Base-by-base conservation (phyloP, 2,888 invertebrate genomes). In the Entomobrya multifasciata region DNA sequence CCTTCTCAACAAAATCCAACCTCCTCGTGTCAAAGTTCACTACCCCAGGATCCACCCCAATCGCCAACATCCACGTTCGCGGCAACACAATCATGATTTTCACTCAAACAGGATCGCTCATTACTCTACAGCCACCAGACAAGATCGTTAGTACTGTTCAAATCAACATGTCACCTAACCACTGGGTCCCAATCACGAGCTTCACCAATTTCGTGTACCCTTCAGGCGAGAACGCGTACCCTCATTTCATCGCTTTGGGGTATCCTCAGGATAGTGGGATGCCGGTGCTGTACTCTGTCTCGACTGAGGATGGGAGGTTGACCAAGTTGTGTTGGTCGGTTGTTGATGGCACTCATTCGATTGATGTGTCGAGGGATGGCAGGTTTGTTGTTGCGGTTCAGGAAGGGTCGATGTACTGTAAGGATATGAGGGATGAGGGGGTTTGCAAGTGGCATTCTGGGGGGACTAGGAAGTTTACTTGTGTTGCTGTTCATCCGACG, bases 401-500 rank as follows among this genome's bases (percentile, higher is more conserved):
- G 79, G 86, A 77, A 15, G 57, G 72, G 5, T 67, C 84, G 27
- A 70, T 90, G 6, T 88, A 70, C 65, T 88, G 89, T 30, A 86
- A 87, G 30, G 86, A 90, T 72, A 80, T 84, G 74, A 41, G 27
- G 5, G 65, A 60, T 15, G 60, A 57, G 0, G 57, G 55, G n/a
- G 52, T 30, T 5, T 77, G 52, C 65, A 87, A 78, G 52, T 87
- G 88, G 86, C 88, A 90, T 72, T 72, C 74, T 15, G 83, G 88
- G 41, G 90, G 90, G 4, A 81, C 89, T 2, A 85, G 93, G 87
- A 89, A 88, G 0, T 93, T 95, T 52, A 96, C 95, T 0, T 95
- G 95, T 89, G 93, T 96, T 4, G 93, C 94, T 0, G 94, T 95
- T 83, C 96, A 96, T 93, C 95, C 96, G 0, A 92, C 92, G 22